Conservation (phyloP, 2,113 vertebrate genomes). For the Gasterosteus aculeatus region DNA sequence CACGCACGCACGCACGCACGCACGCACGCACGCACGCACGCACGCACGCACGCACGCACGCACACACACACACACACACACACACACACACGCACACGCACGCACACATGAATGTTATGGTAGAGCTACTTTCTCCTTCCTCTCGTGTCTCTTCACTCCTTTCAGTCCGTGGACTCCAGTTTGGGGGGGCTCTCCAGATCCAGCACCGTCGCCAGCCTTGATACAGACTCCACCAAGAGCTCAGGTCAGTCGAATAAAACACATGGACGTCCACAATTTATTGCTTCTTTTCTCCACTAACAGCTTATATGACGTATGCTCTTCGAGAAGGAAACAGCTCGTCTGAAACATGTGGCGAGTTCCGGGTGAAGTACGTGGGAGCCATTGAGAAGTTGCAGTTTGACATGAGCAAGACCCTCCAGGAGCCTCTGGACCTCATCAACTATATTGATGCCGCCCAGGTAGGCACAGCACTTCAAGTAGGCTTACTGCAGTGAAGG, state of each 20-base stretch:
- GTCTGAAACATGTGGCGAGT: slow-evolving; percentile 92
- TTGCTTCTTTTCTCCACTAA: not conserved
- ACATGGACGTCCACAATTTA: too few species aligned
- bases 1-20: too few species aligned
- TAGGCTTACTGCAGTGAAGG: not conserved
- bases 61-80: slow-evolving; percentile 5
- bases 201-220: slow-evolving; percentile 97
- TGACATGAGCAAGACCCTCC: slow-evolving; percentile 87
- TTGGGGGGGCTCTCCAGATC: slow-evolving; percentile 97
- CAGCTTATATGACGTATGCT: not conserved
- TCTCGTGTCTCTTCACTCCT: not conserved
- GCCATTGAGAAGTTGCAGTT: slow-evolving; percentile 90
- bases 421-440: slow-evolving; percentile 94
- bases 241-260: slow-evolving; percentile 81
- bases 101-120: not conserved
- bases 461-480: slow-evolving; percentile 77
- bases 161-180: slow-evolving; percentile 97
- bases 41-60: too few species aligned
- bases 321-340: slow-evolving; percentile 83
- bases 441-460: slow-evolving; percentile 96
- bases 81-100: not conserved
- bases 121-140: not conserved
- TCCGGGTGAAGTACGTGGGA: slow-evolving; percentile 94
- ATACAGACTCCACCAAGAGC: slow-evolving; percentile 97
- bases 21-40: too few species aligned